These are phyloP conservation scores for Latrodectus hesperus DNA, from an alignment of 2,888 invertebrate species.

Conservation along the genomic window DNA sequence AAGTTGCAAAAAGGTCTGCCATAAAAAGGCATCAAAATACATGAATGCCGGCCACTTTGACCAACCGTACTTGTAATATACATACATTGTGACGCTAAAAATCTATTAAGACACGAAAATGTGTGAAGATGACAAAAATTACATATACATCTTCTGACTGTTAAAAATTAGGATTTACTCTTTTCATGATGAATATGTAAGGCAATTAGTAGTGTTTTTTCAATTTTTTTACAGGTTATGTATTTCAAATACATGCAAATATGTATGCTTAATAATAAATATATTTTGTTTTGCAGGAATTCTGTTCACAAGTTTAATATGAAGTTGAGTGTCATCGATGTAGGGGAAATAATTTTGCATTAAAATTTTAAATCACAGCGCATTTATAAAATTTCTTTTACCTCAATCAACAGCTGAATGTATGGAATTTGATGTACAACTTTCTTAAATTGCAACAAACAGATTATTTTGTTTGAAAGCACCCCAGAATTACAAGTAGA, in stretches of 20 bases:
- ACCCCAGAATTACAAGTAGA: conserved; percentile 57
- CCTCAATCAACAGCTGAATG: background rate
- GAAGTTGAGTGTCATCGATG: conserved; percentile 32
- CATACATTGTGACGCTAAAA: conserved; percentile 60
- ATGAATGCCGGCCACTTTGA: conserved; percentile 66
- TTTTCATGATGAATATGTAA: conserved; percentile 62
- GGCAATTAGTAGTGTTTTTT: conserved; percentile 51
- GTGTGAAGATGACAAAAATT: conserved; percentile 36
- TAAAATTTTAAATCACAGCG: background rate
- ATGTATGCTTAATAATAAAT: conserved; percentile 6
- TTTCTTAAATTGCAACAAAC: conserved; percentile 2
- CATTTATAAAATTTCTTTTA: background rate
- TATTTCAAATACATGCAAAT: conserved; percentile 38
- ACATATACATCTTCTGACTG: conserved; percentile 31
- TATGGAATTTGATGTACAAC: conserved; percentile 26
- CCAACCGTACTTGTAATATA: conserved; percentile 61
- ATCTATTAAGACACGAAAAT: conserved; percentile 65
- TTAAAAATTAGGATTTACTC: conserved; percentile 46
- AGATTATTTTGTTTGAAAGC: conserved; percentile 37
- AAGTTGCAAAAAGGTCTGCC: conserved; percentile 54
- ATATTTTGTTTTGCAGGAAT: conserved; percentile 31
- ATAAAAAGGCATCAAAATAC: conserved; percentile 60
- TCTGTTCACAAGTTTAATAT: conserved; percentile 46
- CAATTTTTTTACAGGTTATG: conserved; percentile 30
- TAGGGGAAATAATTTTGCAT: conserved; percentile 46